Conservation (phyloP, 2,888 invertebrate genomes). For the Pedicia rivosa region DNA sequence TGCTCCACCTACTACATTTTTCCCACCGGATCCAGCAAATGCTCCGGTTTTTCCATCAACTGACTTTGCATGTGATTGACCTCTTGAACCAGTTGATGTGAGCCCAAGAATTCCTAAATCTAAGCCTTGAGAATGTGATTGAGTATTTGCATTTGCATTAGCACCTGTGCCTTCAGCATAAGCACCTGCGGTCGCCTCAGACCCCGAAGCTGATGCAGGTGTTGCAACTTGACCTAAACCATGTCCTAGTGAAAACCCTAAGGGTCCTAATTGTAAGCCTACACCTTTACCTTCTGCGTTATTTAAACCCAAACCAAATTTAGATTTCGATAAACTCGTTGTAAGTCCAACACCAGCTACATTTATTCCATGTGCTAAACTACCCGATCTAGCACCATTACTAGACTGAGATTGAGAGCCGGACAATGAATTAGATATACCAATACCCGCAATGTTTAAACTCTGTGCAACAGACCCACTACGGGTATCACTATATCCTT, state of each 20-base stretch:
- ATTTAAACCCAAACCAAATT: slow-evolving; percentile 12
- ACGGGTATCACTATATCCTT: not conserved
- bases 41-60: slow-evolving; percentile 21
- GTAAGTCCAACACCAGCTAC: slow-evolving; percentile 22
- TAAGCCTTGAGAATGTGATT: slow-evolving; percentile 12
- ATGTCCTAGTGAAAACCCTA: slow-evolving; percentile 11
- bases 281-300: slow-evolving; percentile 15
- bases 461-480: not conserved
- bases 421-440: slow-evolving; percentile 6
- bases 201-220: slow-evolving; percentile 13
- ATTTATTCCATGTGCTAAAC: slow-evolving; percentile 20
- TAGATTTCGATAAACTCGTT: slow-evolving; percentile 22
- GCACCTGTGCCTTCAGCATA: slow-evolving; percentile 17
- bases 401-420: slow-evolving; percentile 10
- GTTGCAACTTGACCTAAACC: slow-evolving; percentile 13
- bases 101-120: slow-evolving; percentile 16
- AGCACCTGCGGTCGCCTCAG: slow-evolving; percentile 17
- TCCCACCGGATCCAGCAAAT: slow-evolving; percentile 12
- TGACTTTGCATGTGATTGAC: slow-evolving; percentile 20
- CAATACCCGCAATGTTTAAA: slow-evolving; percentile 6
- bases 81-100: slow-evolving; percentile 18
- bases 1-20: no score
- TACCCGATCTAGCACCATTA: slow-evolving; percentile 15
- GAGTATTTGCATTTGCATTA: slow-evolving; percentile 14
- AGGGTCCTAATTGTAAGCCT: slow-evolving; percentile 16